Base-by-base conservation (phyloP, 2,888 invertebrate species). In the Lasioglossum marginatum region DNA sequence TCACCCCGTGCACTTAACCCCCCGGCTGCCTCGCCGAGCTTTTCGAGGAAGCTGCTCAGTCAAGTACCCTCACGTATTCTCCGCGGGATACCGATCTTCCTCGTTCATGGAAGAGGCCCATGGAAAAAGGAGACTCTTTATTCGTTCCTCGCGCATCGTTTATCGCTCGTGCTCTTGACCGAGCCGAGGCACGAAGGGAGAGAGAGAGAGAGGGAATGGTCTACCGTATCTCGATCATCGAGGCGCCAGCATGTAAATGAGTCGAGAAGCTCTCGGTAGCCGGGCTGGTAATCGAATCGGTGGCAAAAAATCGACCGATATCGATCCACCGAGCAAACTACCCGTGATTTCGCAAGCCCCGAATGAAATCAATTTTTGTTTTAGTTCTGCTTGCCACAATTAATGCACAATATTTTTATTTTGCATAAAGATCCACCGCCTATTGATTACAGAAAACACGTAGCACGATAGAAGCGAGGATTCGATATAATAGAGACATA, bases 191-290 rank as follows among this genome's bases (percentile, higher is more conserved):
- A 72, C 77, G 79, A 75, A 57, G 73, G 66, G 77, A 43, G 77
- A 52, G 52, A 23, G 23, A 23, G 0, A n/a, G 52, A n/a, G 52
- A 23, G 52, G 19, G 52, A 52, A 77, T 52, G 71, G 57, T 79
- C 75, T n/a, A 63, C 68, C 74, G 60, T 79, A 85, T 79, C 89
- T 81, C 82, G 81, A 91, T 87, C 90, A 85, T 84, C 79, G 45
- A 57, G 90, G 91, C 90, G 88, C 86, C 90, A 70, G 90, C 85
- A 85, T 84, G 90, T 83, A 91, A 91, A 88, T 84, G 90, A 90
- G 82, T 79, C 77, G 82, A 45, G 83, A 78, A 73, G 70, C 78
- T 71, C 34, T 52, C 52, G 78, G 40, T 68, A 74, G 66, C 27
- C 43, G 43, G 23, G 10, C 19, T 31, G 66, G 31, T 76, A 31